phyloP scores from a whole-genome alignment of 2,113 vertebrate species.

The Macquaria australasica region DNA sequence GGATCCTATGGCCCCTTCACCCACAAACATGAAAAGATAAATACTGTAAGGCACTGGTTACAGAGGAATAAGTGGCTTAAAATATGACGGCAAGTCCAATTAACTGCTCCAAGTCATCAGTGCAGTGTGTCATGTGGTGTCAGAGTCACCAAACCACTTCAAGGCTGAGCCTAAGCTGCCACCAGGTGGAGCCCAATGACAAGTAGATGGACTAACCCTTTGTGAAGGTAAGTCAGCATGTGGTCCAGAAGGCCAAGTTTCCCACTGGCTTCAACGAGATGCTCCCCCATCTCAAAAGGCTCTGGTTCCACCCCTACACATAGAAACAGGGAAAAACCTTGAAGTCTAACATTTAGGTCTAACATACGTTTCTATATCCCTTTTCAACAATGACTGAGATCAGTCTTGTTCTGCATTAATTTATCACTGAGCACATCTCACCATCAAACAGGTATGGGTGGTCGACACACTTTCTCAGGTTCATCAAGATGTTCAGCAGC shows the following conservation, averaged over 20 bases:
- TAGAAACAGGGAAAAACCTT: not conserved
- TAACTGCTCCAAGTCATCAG: not conserved
- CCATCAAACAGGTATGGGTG: slow-evolving; percentile 95
- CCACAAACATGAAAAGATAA: not conserved
- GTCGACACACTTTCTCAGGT: slow-evolving; percentile 94
- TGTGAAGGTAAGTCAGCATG: slow-evolving; percentile 87
- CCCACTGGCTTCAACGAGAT: slow-evolving; percentile 94
- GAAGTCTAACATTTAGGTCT: not conserved
- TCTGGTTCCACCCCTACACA: slow-evolving; percentile 93
- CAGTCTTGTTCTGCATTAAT: too few relatives aligned
- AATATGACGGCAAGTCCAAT: not conserved
- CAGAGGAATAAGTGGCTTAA: not conserved
- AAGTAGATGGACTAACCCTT: slow-evolving; percentile 79
- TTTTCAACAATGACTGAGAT: too few relatives aligned
- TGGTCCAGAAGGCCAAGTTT: slow-evolving; percentile 92
- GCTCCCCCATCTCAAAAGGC: slow-evolving; percentile 94
- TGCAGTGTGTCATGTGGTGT: not conserved
- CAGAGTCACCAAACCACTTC: too few relatives aligned
- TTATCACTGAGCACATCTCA: slow-evolving; percentile 70
- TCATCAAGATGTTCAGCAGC: slow-evolving; percentile 91
- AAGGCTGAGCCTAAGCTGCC: not conserved
- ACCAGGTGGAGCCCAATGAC: slow-evolving; percentile 29
- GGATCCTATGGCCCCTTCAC: slow-evolving; percentile 88
- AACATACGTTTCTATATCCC: not conserved
- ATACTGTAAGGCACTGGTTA: not conserved